phyloP scores from a whole-genome alignment of 2,113 vertebrate species.

The Rallus limicola region DNA sequence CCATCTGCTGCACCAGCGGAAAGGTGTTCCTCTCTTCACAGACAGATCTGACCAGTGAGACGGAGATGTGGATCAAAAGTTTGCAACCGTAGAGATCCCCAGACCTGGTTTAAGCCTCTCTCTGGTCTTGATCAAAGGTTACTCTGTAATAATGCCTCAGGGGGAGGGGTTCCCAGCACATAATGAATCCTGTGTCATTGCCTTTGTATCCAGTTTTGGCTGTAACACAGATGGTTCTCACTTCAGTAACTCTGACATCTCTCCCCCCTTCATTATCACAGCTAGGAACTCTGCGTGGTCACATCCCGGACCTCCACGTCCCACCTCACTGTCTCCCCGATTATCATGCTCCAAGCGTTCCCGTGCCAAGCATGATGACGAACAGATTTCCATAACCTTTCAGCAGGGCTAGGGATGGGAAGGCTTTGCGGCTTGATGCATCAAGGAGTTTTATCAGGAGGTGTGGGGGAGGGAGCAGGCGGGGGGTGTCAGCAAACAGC shows the following conservation, averaged over 20 bases:
- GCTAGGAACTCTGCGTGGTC: constrained; percentile 7
- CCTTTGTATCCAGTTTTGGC: constrained; percentile 63
- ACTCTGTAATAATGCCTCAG: constrained; percentile 38
- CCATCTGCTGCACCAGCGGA: background rate
- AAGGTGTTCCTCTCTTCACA: background rate
- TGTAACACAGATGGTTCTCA: constrained; percentile 62
- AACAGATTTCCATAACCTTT: constrained; percentile 42
- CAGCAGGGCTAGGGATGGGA: background rate
- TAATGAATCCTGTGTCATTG: constrained; percentile 57
- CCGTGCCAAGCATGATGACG: background rate
- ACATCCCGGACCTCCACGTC: background rate
- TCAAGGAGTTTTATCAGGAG: background rate
- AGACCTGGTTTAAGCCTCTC: constrained; percentile 51
- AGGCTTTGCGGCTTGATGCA: background rate
- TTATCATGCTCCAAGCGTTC: constrained; percentile 21
- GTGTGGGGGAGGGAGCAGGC: background rate
- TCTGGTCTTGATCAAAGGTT: constrained; percentile 70
- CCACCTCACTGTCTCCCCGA: constrained; percentile 36
- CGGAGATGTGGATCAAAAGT: constrained; percentile 35
- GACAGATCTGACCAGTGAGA: background rate
- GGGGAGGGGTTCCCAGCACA: constrained; percentile 50
- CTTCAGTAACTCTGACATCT: constrained; percentile 57
- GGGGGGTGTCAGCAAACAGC: background rate
- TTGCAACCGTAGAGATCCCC: constrained; percentile 16
- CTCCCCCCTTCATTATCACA: constrained; percentile 33